These are phyloP conservation scores for Cebidichthys violaceus DNA, from an alignment of 2,113 vertebrate species.

Conservation along the genomic window DNA sequence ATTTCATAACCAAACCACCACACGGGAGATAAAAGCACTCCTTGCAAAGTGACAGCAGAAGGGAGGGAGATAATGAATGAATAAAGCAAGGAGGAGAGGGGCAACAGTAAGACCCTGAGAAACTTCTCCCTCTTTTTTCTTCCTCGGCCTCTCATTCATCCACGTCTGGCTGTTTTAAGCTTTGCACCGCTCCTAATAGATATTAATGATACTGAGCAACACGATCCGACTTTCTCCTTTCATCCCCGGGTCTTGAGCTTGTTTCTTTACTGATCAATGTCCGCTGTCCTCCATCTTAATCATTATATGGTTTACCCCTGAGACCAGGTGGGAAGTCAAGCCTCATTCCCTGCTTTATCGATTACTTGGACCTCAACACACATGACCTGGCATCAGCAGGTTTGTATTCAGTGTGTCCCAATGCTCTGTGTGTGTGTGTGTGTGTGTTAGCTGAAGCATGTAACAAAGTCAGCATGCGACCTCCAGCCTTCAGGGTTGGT, in stretches of 20 bases:
- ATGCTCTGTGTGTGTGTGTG: conserved; percentile 4
- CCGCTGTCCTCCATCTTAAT: conserved; percentile 67
- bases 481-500: conserved; percentile 52
- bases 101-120: conserved; percentile 43
- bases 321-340: conserved; percentile 40
- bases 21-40: conserved; percentile 29
- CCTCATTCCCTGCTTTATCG: conserved; percentile 43
- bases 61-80: conserved; percentile 61
- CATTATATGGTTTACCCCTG: conserved; percentile 16
- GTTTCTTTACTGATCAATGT: conserved; percentile 60
- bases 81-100: conserved; percentile 14
- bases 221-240: conserved; percentile 51
- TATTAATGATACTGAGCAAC: conserved; percentile 67
- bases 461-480: conserved; percentile 78
- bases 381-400: conserved; percentile 30
- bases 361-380: conserved; percentile 35
- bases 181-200: conserved; percentile 45
- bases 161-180: conserved; percentile 28
- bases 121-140: conserved; percentile 33
- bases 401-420: conserved; percentile 31
- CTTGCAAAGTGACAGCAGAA: conserved; percentile 38
- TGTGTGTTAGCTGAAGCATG: conserved; percentile 45
- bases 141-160: conserved; percentile 32
- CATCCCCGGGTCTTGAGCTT: conserved; percentile 11
- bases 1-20: conserved; percentile 42